Evolutionary conservation across 2,797 vertebrate genomes (phyloP).

Genomic region (Brachyrhaphis roseni): DNA sequence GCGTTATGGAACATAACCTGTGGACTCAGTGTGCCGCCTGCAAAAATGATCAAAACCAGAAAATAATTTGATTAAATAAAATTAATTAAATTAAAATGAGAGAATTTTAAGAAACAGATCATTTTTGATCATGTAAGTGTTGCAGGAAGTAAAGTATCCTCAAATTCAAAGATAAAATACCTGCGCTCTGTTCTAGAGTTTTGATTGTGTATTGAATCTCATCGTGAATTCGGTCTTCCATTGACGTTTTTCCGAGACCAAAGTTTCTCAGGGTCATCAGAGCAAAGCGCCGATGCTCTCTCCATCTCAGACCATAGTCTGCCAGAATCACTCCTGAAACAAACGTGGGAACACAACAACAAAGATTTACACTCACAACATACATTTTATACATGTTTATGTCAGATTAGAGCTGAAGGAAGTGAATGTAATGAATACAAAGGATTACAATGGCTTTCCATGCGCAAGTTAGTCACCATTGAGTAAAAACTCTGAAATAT

Average conservation of each 20-base stretch:
- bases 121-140: background rate
- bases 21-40: conserved; percentile 59
- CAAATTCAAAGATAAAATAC: conserved; percentile 44
- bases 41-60: background rate
- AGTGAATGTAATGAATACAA: too few relatives aligned
- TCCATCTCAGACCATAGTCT: conserved; percentile 74
- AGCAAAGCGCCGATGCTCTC: conserved; percentile 77
- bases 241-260: conserved; percentile 78
- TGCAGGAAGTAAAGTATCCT: background rate
- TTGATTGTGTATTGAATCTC: conserved; percentile 62
- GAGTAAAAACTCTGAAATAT: too few relatives aligned
- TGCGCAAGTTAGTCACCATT: too few relatives aligned
- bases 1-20: conserved; percentile 71
- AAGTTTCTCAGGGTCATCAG: conserved; percentile 79
- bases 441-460: too few relatives aligned
- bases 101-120: background rate
- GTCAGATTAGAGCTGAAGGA: too few relatives aligned
- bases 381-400: background rate
- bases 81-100: background rate
- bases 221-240: conserved; percentile 77
- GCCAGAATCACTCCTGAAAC: conserved; percentile 67
- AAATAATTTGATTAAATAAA: background rate
- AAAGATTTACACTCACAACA: background rate
- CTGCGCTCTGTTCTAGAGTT: conserved; percentile 56
- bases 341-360: background rate